A percentile compares a stretch with the other conserved stretches of the same genome.
These are phyloP conservation scores for Phaenicophaeus curvirostris DNA, from an alignment of 2,797 vertebrate genomes.

Conservation along the genomic window DNA sequence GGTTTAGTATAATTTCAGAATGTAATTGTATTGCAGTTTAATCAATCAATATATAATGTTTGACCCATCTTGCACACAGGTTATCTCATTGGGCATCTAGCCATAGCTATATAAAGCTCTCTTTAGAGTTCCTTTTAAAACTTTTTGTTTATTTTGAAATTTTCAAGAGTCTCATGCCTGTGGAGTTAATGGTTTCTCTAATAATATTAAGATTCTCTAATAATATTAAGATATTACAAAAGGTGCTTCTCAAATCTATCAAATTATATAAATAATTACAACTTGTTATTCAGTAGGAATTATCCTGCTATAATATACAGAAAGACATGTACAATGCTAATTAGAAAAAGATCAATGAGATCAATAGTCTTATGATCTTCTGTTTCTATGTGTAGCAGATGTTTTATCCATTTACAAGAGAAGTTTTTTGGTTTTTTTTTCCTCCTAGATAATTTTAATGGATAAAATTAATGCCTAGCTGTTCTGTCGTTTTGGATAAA, in stretches of 20 bases:
- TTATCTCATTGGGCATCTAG: neutral
- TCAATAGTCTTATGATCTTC: neutral
- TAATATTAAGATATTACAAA: neutral
- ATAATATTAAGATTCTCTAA: neutral
- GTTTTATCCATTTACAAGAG: neutral
- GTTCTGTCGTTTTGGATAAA: neutral
- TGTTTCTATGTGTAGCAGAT: neutral
- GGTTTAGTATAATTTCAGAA: neutral
- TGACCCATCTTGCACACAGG: neutral
- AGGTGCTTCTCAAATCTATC: neutral
- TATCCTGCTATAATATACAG: neutral
- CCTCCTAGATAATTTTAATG: neutral
- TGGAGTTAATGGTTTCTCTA: neutral
- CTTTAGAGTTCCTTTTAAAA: neutral
- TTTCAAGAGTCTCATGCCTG: neutral
- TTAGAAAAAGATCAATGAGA: constrained; percentile 4
- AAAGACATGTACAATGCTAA: neutral
- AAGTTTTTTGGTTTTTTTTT: neutral
- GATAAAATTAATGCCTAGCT: neutral
- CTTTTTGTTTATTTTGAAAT: neutral
- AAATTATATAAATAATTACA: constrained; percentile 1
- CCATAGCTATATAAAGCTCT: neutral
- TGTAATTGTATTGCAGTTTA: neutral
- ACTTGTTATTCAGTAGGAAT: neutral
- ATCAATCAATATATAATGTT: neutral